Percentiles rank a stretch among this genome's conserved stretches.
These are phyloP conservation scores for Bombus affinis DNA, from an alignment of 1,140 invertebrate genomes.

Conservation along the genomic window DNA sequence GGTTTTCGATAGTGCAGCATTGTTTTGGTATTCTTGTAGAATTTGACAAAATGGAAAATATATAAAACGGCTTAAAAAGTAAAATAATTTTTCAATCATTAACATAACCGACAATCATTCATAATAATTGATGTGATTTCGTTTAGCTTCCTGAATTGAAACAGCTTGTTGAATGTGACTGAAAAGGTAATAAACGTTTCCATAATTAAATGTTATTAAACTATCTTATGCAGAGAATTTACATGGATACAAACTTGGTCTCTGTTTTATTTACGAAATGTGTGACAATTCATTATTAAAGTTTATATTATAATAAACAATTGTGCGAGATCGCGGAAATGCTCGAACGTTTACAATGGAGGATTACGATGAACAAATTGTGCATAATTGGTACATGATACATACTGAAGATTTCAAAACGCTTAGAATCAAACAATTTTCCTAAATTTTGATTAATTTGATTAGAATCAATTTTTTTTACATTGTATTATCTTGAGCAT, in stretches of 20 bases:
- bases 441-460: neutral
- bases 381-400: neutral
- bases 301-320: neutral
- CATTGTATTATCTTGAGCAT: neutral
- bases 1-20: neutral
- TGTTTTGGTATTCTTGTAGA: neutral
- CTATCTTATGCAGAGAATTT: neutral
- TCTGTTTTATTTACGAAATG: slow-evolving; percentile 4
- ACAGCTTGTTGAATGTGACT: neutral
- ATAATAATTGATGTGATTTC: neutral
- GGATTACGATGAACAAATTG: neutral
- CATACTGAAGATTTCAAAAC: neutral
- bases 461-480: neutral
- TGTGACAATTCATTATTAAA: neutral
- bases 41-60: neutral
- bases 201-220: neutral
- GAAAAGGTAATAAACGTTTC: slow-evolving; percentile 7
- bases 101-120: neutral
- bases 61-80: no score
- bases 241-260: slow-evolving; percentile 10
- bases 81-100: neutral
- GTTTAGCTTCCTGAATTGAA: neutral
- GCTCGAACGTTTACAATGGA: neutral
- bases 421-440: neutral
- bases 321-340: neutral